Evolutionary conservation across 2,797 vertebrate genomes (phyloP), one percentile per base, ranked within the genome.

Genomic region (Myotis planiceps): DNA sequence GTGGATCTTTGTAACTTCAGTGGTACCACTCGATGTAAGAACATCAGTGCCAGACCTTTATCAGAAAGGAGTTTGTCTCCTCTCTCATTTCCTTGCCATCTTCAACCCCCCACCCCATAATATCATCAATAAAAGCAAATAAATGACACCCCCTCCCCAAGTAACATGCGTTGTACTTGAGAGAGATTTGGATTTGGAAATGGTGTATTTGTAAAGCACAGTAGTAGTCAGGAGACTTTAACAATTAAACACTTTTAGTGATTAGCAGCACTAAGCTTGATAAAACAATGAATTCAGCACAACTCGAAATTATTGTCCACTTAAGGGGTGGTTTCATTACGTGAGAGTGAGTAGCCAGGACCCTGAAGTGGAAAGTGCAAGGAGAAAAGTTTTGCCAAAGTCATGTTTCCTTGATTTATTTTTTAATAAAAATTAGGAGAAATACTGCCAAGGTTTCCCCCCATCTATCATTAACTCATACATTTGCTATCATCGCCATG

Each of bases 201-300:
- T 32, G 86, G 82, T 80, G 74, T 75, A 93, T 94, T 97, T 97
- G 95, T 0, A 96, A 97, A 95, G 79, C 68, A 49, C 81, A 88
- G 76, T 65, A 95, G 55, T 90, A 98, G 88, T 97, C 39, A 94
- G 95, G 78, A 98, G 95, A 97, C 82, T 88, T 91, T 81, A 86
- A 88, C 78, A 75, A 90, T 94, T 96, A 97, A 98, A 93, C 96
- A 94, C 92, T 95, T 97, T 97, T 84, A 96, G 88, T 93, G 37
- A 97, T 92, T 76, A 92, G 65, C 69, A 92, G 76, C 65, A 58
- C 18, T 27, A 60, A 78, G 47, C 25, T 97, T 42, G 60, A 83
- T 10, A 45, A 97, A 97, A 97, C 96, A 95, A 94, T 60, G 0
- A 27, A 96, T 53, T 97, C 92, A 83, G 93, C 5, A 93, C 72